A percentile compares a stretch with the other conserved stretches of the same genome.
Evolutionary conservation across 92 coral and sea anemone species (phyloP).

Genomic region (Parazoanthus swiftii): DNA sequence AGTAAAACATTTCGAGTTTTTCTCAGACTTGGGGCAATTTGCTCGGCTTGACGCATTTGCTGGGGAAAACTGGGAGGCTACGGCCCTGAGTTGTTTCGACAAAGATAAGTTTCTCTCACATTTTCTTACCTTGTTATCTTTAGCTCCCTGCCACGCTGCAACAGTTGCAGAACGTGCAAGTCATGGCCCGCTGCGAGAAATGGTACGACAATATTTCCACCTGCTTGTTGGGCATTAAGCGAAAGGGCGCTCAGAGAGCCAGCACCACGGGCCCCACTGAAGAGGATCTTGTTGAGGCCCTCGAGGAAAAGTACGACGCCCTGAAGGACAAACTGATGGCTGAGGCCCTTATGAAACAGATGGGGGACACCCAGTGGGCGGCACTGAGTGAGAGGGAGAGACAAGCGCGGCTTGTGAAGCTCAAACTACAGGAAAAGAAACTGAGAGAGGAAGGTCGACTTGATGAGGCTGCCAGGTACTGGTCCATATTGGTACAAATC

Average conservation of each 20-base stretch:
- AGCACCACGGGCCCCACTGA: conserved; percentile 72
- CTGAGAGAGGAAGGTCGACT: conserved; percentile 87
- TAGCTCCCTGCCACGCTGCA: conserved; percentile 77
- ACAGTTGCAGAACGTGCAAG: conserved; percentile 90
- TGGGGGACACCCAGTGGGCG: conserved; percentile 96
- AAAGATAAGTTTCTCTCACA: neutral
- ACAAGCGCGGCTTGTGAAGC: conserved; percentile 80
- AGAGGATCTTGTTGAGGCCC: conserved; percentile 90
- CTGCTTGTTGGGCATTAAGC: conserved; percentile 82
- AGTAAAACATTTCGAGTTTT: no score
- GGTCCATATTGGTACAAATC: no score
- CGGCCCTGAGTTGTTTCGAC: no score
- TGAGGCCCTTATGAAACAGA: conserved; percentile 90
- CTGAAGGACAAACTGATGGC: conserved; percentile 90
- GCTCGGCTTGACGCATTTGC: no score
- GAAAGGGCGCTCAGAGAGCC: conserved; percentile 59
- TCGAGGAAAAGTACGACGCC: conserved; percentile 96
- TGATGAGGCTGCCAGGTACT: conserved; percentile 96
- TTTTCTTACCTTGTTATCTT: neutral
- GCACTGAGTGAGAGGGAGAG: conserved; percentile 89
- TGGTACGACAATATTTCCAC: conserved; percentile 99
- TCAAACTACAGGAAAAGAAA: conserved; percentile 86
- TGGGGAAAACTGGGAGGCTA: no score
- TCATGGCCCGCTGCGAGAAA: conserved; percentile 81
- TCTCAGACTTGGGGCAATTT: no score